Evolutionary conservation across 2,797 vertebrate species (phyloP).

Genomic region (Pempheris klunzingeri): DNA sequence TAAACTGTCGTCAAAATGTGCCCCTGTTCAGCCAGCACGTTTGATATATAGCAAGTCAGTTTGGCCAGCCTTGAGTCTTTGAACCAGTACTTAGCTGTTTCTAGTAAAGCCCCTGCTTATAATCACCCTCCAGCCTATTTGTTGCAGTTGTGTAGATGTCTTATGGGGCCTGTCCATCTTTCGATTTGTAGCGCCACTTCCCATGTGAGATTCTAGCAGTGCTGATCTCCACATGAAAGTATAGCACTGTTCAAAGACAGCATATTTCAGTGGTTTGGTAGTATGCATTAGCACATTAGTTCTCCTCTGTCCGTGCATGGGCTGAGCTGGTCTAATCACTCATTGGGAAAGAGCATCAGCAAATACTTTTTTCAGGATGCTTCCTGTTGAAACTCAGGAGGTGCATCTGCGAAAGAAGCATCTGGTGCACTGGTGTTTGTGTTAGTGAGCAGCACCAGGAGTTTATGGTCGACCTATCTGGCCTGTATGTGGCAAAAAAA

Average conservation of each 20-base stretch:
- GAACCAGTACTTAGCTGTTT: neutral
- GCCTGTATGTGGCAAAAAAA: neutral
- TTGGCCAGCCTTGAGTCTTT: neutral
- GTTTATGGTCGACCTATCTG: slow-evolving; percentile 7
- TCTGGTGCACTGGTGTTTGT: neutral
- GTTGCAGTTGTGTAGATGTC: neutral
- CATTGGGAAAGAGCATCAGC: neutral
- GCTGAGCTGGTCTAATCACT: neutral
- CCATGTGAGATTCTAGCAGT: neutral
- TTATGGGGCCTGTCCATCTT: neutral
- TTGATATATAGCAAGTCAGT: neutral
- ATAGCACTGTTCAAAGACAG: neutral
- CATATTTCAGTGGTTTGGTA: neutral
- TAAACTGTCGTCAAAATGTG: neutral
- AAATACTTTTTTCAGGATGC: neutral
- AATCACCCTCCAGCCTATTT: neutral
- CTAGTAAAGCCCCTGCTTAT: too few relatives aligned
- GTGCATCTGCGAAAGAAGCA: slow-evolving; percentile 14
- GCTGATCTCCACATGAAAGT: neutral
- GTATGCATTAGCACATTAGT: too few relatives aligned
- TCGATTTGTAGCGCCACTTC: neutral
- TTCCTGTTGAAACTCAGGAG: neutral
- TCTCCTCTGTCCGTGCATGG: neutral
- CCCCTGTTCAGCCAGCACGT: neutral
- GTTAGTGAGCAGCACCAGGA: slow-evolving; percentile 15